Evolutionary conservation across 2,113 vertebrate species (phyloP).

Genomic region (Nyctereutes procyonoides): DNA sequence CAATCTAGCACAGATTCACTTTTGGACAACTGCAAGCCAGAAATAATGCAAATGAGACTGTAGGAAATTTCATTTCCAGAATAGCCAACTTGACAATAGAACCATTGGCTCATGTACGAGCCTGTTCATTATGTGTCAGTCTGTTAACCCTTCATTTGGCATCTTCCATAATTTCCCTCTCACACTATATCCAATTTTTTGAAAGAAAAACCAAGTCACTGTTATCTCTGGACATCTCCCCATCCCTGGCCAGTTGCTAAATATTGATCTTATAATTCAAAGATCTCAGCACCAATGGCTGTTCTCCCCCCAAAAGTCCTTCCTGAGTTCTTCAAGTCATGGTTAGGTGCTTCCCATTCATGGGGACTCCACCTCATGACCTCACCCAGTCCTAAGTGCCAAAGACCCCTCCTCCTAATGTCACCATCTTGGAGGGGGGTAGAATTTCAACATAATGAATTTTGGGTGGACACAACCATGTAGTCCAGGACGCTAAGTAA

Average conservation of each 20-base stretch:
- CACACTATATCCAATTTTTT: not conserved
- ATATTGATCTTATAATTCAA: not conserved
- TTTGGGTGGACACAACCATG: too few species aligned
- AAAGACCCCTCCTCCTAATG: too few species aligned
- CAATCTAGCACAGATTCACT: not conserved
- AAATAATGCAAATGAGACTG: not conserved
- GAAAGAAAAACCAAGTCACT: not conserved
- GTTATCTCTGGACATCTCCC: not conserved
- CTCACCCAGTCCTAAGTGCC: not conserved
- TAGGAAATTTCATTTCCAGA: not conserved
- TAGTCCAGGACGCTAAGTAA: too few species aligned
- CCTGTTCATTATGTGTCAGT: not conserved
- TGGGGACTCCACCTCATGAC: not conserved
- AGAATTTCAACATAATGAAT: not conserved
- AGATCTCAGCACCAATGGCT: not conserved
- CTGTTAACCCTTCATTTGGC: not conserved
- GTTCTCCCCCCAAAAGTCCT: too few species aligned
- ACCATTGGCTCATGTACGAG: rapidly evolving
- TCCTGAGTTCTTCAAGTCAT: not conserved
- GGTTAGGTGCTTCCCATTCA: too few species aligned
- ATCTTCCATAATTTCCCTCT: not conserved
- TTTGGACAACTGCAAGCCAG: not conserved
- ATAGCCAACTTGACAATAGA: not conserved
- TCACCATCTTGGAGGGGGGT: too few species aligned
- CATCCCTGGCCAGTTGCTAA: rapidly evolving